A percentile compares a stretch with the other conserved stretches of the same genome.
Conservation (phyloP, 2,888 invertebrate species). For the Chrysodeixis includens region DNA sequence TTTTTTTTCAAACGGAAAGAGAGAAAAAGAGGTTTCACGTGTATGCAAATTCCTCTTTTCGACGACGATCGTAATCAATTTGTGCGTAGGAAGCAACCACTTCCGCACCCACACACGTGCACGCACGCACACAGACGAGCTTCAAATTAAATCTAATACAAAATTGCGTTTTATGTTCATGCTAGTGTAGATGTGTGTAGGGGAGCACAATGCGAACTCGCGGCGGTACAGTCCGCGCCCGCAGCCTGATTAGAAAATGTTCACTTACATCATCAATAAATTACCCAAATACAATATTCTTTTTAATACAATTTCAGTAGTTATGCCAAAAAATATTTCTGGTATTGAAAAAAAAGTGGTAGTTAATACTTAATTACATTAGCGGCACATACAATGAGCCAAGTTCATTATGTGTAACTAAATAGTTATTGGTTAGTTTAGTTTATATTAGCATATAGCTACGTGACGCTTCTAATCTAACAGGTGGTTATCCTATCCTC, state of each 20-base stretch:
- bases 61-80: conserved; percentile 88
- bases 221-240: conserved; percentile 78
- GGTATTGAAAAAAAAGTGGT: background rate
- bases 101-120: conserved; percentile 69
- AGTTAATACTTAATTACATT: background rate
- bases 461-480: conserved; percentile 41
- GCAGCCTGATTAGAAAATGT: conserved; percentile 67
- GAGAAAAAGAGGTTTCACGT: conserved; percentile 72
- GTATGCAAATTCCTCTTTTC: conserved; percentile 87
- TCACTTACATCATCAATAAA: conserved; percentile 28
- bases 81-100: conserved; percentile 85
- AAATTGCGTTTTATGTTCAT: conserved; percentile 89
- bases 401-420: background rate
- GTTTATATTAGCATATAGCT: conserved; percentile 13
- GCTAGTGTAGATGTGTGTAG: conserved; percentile 85
- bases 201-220: conserved; percentile 84
- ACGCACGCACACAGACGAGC: conserved; percentile 66
- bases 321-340: background rate
- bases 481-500: conserved; percentile 39
- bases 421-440: conserved; percentile 3
- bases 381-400: background rate
- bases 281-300: background rate
- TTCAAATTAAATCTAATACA: conserved; percentile 89
- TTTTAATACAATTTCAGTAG: background rate
- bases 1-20: conserved; percentile 69